Evolutionary conservation across 2,113 vertebrate species (phyloP).

Genomic region (Atractosteus spatula): DNA sequence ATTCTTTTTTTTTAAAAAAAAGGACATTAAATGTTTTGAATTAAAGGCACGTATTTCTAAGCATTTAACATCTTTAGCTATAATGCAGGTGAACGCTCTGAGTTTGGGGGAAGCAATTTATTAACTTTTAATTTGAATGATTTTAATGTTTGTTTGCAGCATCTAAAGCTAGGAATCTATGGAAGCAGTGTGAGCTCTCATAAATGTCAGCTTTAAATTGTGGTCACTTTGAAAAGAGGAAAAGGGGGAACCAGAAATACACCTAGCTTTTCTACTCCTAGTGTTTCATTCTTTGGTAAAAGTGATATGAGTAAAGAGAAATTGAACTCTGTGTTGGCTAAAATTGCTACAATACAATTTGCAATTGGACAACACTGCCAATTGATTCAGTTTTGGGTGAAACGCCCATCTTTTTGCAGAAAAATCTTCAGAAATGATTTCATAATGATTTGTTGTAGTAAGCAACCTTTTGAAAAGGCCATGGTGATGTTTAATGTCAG

Average conservation of each 20-base stretch:
- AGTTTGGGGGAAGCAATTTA: constrained; percentile 12
- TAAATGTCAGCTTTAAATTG: not conserved
- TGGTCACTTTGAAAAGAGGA: not conserved
- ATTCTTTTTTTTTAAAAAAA: not conserved
- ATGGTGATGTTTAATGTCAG: not conserved
- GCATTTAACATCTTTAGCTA: constrained; percentile 1
- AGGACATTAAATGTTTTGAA: constrained; percentile 17
- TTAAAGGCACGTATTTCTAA: constrained; percentile 9
- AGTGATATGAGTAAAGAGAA: too few species aligned
- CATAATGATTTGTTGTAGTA: too few species aligned
- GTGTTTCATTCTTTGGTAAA: too few species aligned
- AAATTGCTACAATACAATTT: not conserved
- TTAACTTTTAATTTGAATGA: constrained; percentile 12
- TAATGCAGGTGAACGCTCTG: not conserved
- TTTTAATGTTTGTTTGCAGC: constrained; percentile 18
- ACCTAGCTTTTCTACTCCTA: too few species aligned
- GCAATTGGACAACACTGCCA: not conserved
- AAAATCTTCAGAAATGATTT: too few species aligned
- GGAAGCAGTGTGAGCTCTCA: too few species aligned
- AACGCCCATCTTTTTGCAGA: too few species aligned
- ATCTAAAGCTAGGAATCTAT: not conserved
- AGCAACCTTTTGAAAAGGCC: not conserved
- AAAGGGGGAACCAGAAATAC: not conserved
- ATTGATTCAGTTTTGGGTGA: too few species aligned
- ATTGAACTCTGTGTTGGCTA: not conserved